Percentiles rank a stretch among this genome's conserved stretches.
These are phyloP conservation scores for Ciconia maguari DNA, from an alignment of 2,113 vertebrate species.

Conservation along the genomic window DNA sequence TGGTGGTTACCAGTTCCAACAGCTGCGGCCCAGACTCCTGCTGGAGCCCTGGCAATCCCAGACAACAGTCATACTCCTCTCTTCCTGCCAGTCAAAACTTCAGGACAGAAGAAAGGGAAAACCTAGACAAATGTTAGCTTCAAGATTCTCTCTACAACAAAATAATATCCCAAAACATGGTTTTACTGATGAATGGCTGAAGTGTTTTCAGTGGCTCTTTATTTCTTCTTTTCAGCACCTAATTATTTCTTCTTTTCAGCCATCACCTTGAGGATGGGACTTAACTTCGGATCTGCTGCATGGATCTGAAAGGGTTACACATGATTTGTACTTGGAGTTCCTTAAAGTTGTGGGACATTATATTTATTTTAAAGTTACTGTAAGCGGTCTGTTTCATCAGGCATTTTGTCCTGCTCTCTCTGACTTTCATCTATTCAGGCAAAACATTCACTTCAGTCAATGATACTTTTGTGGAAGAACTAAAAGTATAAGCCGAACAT, in stretches of 20 bases:
- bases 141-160: background rate
- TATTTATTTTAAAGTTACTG: background rate
- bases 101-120: background rate
- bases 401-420: background rate
- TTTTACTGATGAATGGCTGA: background rate
- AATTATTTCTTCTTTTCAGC: background rate
- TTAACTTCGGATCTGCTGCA: background rate
- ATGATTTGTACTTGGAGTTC: background rate
- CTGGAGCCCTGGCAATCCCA: background rate
- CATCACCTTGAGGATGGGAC: background rate
- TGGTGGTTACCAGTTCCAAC: background rate
- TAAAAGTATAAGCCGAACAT: background rate
- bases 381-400: background rate
- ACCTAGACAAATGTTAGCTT: background rate
- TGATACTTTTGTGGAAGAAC: background rate
- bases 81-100: background rate
- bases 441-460: constrained; percentile 7
- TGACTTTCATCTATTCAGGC: background rate
- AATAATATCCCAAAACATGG: background rate
- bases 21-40: background rate
- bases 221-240: background rate
- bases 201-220: background rate
- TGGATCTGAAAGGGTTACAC: background rate
- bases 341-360: background rate
- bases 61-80: background rate